phyloP scores from a whole-genome alignment of 2,888 invertebrate species.

The Leptarthrus brevirostris region DNA sequence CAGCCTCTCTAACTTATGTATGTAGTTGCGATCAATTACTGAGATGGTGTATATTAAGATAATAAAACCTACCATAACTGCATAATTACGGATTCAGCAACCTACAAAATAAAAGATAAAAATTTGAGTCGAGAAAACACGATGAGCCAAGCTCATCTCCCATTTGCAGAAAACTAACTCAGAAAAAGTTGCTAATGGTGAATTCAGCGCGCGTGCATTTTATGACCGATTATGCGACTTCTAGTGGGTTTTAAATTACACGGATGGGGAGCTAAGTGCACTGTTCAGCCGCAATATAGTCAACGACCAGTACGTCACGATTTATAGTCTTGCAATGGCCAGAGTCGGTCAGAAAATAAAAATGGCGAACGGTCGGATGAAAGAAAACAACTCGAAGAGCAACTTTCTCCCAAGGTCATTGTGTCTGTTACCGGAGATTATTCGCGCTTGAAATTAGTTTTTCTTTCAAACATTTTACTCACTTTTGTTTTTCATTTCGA shows the following conservation, averaged over 20 bases:
- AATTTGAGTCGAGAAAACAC: too few relatives aligned
- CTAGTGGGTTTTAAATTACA: neutral
- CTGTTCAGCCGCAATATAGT: neutral
- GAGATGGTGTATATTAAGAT: too few relatives aligned
- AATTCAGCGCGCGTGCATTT: constrained; percentile 15
- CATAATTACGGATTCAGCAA: too few relatives aligned
- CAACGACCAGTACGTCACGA: too few relatives aligned
- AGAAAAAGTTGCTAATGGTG: neutral
- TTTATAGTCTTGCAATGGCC: neutral
- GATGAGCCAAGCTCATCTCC: too few relatives aligned
- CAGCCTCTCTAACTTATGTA: too few relatives aligned
- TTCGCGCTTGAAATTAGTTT: constrained; percentile 28
- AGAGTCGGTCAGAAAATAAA: neutral
- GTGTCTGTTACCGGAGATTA: constrained; percentile 57
- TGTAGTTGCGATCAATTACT: too few relatives aligned
- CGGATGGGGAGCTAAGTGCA: neutral
- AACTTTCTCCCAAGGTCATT: constrained; percentile 59
- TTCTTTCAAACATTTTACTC: too few relatives aligned
- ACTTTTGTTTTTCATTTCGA: too few relatives aligned
- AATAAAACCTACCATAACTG: too few relatives aligned
- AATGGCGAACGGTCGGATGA: neutral
- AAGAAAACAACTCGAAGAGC: constrained; percentile 53
- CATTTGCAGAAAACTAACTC: too few relatives aligned
- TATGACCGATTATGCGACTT: constrained; percentile 9
- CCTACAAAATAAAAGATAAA: too few relatives aligned